Evolutionary conservation across 2,113 vertebrate genomes (phyloP), one percentile per base, ranked within the genome.

Genomic region (Neopipo cinnamomea): DNA sequence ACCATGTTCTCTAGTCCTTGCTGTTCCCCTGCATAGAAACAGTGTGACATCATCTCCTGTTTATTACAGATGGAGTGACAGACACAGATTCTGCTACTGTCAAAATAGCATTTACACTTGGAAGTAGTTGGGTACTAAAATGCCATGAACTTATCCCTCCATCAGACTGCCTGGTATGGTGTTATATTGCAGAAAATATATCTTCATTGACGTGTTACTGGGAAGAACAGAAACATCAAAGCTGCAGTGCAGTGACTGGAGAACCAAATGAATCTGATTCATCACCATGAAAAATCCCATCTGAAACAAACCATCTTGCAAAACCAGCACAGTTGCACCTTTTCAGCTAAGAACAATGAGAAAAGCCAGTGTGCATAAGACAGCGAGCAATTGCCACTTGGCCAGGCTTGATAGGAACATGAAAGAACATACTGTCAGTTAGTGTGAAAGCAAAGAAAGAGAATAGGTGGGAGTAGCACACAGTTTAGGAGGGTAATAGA

Each of bases 31-130:
- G 70, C 83, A 84, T 92, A 81, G 84, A 84, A 91, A 66, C 3
- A 1, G 18, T 42, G 41, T 93, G 80, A 94, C 79, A 94, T 95
- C 76, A 72, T 75, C 76, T 91, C 77, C 65, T 14, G 1, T 93
- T 93, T 95, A 70, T 93, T 90, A 53, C 80, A 89, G 92, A 91
- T 78, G 77, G 91, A 96, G 89, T 82, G 89, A 82, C 88, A 96
- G 92, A 94, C 86, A 86, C 85, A 86, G 83, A 92, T 84, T 94
- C 86, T 72, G 82, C 66, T 91, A n/a, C 83, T 93, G 92, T 93
- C 92, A 91, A 94, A 96, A 93, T 49, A 94, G 17, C 72, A 78
- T 71, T 93, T 72, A 75, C 79, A 68, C 44, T 84, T 67, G 50
- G 61, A 94, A 65, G 61, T 31, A 92, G 76, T 14, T 68, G 76